A percentile compares a stretch with the other conserved stretches of the same genome.
Evolutionary conservation across 92 coral and sea anemone species (phyloP).

Genomic region (Metridium senile): DNA sequence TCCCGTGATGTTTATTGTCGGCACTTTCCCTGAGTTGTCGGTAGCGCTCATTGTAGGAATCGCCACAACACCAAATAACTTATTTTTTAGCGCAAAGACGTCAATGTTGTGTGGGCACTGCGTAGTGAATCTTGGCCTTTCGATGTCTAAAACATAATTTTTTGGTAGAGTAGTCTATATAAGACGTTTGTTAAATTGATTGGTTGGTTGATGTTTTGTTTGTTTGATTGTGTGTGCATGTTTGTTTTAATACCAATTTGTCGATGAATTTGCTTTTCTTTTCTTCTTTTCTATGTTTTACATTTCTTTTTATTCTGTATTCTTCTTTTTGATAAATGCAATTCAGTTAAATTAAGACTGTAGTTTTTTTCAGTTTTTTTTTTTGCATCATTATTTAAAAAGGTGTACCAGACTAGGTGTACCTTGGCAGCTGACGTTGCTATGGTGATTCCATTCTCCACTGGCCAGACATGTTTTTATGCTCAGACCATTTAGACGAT

Average conservation of each 20-base stretch:
- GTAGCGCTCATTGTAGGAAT: conserved; percentile 59
- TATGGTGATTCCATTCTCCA: conserved; percentile 53
- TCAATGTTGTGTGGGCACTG: conserved; percentile 55
- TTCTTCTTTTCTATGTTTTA: no score
- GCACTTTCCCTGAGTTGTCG: conserved; percentile 62
- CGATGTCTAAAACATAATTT: conserved; percentile 30
- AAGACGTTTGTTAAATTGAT: background rate
- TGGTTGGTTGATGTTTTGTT: background rate
- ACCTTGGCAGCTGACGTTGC: conserved; percentile 37
- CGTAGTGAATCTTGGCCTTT: conserved; percentile 46
- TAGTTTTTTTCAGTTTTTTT: background rate
- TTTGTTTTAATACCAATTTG: no score
- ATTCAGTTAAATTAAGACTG: no score
- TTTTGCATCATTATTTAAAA: background rate
- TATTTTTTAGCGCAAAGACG: conserved; percentile 42
- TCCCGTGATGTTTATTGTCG: conserved; percentile 26
- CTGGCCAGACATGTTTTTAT: conserved; percentile 47
- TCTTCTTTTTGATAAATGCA: no score
- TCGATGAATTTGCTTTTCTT: no score
- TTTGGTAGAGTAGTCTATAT: background rate
- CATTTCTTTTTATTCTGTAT: no score
- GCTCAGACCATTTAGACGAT: conserved; percentile 50
- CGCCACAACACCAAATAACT: conserved; percentile 32
- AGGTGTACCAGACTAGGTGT: background rate
- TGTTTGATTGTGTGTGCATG: no score